Conservation (phyloP, 2,113 vertebrate genomes). For the Caretta caretta region DNA sequence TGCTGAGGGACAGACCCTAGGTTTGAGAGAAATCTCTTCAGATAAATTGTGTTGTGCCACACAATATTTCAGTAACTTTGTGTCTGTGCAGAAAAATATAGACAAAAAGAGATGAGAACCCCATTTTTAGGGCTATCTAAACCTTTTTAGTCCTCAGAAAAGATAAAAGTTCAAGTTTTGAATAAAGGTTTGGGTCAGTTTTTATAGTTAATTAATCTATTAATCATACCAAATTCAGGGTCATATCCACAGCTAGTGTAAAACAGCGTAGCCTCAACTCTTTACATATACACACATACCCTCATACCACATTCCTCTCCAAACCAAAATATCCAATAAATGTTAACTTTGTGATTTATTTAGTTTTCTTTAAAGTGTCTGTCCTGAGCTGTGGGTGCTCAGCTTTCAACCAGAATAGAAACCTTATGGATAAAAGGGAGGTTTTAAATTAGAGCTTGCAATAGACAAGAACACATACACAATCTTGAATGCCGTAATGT, state of each 20-base stretch:
- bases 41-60: background rate
- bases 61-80: background rate
- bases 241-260: accelerated
- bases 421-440: background rate
- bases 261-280: background rate
- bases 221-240: accelerated
- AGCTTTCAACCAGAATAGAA: background rate
- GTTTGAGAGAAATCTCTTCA: background rate
- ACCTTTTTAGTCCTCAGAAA: background rate
- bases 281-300: background rate
- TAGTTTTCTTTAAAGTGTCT: background rate
- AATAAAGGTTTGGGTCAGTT: background rate
- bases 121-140: background rate
- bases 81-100: background rate
- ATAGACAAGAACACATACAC: background rate
- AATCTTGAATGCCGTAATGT: background rate
- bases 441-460: background rate
- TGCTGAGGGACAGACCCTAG: background rate
- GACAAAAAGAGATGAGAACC: background rate
- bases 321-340: background rate
- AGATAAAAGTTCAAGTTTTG: background rate
- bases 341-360: background rate
- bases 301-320: background rate
- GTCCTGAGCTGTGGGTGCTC: background rate
- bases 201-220: background rate